These are phyloP conservation scores for Clepsis dumicolana DNA, from an alignment of 2,888 invertebrate genomes.

Conservation along the genomic window DNA sequence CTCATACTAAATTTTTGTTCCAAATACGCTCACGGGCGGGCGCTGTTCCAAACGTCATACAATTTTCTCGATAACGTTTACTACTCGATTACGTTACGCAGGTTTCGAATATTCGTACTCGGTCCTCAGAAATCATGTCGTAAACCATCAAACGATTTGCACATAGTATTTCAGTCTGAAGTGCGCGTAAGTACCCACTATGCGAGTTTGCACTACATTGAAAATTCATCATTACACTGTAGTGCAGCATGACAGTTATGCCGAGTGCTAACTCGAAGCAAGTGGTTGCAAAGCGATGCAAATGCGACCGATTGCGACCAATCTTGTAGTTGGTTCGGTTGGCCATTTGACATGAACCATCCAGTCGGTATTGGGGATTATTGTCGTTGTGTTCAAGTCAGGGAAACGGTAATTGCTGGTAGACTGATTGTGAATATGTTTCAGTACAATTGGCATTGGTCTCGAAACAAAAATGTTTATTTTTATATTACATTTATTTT, in stretches of 20 bases:
- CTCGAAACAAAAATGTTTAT: too few relatives aligned
- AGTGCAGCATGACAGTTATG: not conserved
- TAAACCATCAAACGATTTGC: not conserved
- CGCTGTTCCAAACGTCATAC: too few relatives aligned
- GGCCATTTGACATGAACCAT: constrained; percentile 22
- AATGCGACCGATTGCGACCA: constrained; percentile 26
- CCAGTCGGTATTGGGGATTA: constrained; percentile 30
- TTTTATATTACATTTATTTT: too few relatives aligned
- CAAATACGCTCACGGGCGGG: too few relatives aligned
- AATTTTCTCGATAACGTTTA: too few relatives aligned
- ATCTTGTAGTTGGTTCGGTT: constrained; percentile 22
- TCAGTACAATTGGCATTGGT: not conserved
- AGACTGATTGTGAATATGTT: not conserved
- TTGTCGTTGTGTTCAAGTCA: constrained; percentile 19
- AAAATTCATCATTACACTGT: constrained; percentile 9
- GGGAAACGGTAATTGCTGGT: constrained; percentile 18
- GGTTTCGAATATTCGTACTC: too few relatives aligned
- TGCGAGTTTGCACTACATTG: not conserved
- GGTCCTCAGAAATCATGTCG: too few relatives aligned
- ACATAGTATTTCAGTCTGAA: not conserved
- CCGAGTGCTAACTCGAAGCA: constrained; percentile 18
- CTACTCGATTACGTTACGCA: too few relatives aligned
- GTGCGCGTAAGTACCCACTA: not conserved
- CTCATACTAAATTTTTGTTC: too few relatives aligned
- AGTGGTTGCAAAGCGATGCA: constrained; percentile 30